phyloP scores from a whole-genome alignment of 2,797 vertebrate genomes.

The Smutsia gigantea region DNA sequence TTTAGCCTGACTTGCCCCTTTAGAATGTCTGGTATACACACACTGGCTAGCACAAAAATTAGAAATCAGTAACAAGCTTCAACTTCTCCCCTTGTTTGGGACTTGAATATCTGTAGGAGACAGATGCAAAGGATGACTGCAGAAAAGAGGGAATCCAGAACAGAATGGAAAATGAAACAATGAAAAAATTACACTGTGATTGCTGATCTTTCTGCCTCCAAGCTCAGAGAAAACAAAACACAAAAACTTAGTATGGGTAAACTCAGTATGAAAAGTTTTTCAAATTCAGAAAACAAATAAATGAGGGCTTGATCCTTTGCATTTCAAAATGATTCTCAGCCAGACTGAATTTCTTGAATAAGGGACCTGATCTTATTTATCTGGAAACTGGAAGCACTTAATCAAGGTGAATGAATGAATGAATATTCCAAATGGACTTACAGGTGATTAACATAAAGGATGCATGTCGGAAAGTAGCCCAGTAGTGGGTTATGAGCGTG shows the following conservation, averaged over 20 bases:
- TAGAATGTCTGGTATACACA: too few species aligned
- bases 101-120: background rate
- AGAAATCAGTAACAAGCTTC: background rate
- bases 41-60: background rate
- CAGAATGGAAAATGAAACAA: background rate
- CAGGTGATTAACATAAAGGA: fast-evolving
- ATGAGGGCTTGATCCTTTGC: background rate
- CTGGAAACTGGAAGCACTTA: background rate
- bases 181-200: background rate
- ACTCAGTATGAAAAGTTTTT: background rate
- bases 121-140: background rate
- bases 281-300: background rate
- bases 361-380: background rate
- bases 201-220: background rate
- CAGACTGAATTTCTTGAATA: background rate
- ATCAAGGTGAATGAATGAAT: background rate
- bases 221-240: background rate
- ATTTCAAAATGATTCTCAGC: background rate
- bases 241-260: background rate
- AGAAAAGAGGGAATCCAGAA: background rate
- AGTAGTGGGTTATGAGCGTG: fast-evolving
- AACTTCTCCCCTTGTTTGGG: background rate
- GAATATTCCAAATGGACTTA: background rate
- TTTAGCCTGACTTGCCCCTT: background rate
- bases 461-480: fast-evolving